Percentiles rank a stretch among this genome's conserved stretches.
Evolutionary conservation across 2,888 invertebrate species (phyloP).

Genomic region (Pyrrhia umbra): DNA sequence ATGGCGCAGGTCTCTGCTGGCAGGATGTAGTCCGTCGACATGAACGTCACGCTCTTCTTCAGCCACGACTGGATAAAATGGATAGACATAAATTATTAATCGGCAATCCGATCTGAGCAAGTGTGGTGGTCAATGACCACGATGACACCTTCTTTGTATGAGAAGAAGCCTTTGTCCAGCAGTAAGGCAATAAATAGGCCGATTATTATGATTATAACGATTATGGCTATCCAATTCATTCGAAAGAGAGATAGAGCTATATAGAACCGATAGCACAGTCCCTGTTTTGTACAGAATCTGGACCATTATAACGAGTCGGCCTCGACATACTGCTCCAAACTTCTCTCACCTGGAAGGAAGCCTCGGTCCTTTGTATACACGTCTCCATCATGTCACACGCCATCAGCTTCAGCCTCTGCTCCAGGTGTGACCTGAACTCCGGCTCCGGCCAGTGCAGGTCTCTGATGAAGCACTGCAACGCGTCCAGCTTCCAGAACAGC

Average conservation of each 20-base stretch:
- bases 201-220: no score
- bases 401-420: constrained; percentile 99
- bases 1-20: constrained; percentile 99
- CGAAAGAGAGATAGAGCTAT: no score
- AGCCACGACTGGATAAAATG: constrained; percentile 93
- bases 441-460: constrained; percentile 99
- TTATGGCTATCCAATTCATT: no score
- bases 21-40: constrained; percentile 99
- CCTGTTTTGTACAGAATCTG: no score
- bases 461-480: constrained; percentile 98
- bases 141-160: no score
- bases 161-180: no score
- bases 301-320: background rate
- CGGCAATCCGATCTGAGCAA: no score
- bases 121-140: no score
- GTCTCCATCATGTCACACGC: constrained; percentile 99
- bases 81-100: background rate
- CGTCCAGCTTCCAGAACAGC: constrained; percentile 99
- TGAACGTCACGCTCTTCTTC: constrained; percentile 97
- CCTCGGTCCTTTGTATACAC: constrained; percentile 97
- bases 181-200: no score
- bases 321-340: background rate
- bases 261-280: no score
- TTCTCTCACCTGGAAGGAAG: constrained; percentile 92
- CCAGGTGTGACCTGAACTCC: constrained; percentile 98